Percentiles rank a stretch among this genome's conserved stretches.
phyloP scores from a whole-genome alignment of 1,140 invertebrate genomes.

The Nasonia giraulti region DNA sequence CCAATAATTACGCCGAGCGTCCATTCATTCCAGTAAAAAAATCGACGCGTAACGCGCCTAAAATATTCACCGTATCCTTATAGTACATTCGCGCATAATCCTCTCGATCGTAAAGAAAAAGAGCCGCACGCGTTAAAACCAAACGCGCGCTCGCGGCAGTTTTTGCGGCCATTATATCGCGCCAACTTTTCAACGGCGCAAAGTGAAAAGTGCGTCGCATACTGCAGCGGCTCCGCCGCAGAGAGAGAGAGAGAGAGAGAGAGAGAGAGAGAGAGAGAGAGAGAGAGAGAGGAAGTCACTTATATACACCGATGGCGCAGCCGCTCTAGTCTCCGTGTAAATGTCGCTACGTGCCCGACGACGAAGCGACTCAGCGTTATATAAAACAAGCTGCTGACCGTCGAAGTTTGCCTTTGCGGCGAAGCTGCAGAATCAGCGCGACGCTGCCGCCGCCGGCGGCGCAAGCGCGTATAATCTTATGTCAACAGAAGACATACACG shows the following conservation, averaged over 20 bases:
- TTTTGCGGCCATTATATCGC: neutral
- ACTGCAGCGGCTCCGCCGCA: no score
- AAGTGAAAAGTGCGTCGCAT: constrained; percentile 36
- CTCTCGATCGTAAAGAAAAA: constrained; percentile 8
- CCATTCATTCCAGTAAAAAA: no score
- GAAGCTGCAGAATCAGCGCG: constrained; percentile 68
- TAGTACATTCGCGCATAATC: constrained; percentile 10
- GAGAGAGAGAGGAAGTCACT: constrained; percentile 7
- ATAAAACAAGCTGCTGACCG: constrained; percentile 68
- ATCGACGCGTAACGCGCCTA: no score
- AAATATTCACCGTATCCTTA: neutral
- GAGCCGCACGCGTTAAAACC: neutral
- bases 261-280: no score
- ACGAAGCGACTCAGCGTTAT: constrained; percentile 71
- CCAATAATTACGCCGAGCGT: no score
- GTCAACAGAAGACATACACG: constrained; percentile 64
- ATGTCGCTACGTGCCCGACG: constrained; percentile 70
- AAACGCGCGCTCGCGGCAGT: neutral
- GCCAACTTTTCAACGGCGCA: constrained; percentile 47
- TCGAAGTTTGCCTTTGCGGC: constrained; percentile 44
- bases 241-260: neutral
- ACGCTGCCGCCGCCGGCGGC: neutral
- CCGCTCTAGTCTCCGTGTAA: constrained; percentile 58
- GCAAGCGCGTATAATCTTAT: constrained; percentile 62
- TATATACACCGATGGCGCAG: neutral